These are phyloP conservation scores for Cherax quadricarinatus DNA, from an alignment of 1,140 invertebrate species.

Conservation along the genomic window DNA sequence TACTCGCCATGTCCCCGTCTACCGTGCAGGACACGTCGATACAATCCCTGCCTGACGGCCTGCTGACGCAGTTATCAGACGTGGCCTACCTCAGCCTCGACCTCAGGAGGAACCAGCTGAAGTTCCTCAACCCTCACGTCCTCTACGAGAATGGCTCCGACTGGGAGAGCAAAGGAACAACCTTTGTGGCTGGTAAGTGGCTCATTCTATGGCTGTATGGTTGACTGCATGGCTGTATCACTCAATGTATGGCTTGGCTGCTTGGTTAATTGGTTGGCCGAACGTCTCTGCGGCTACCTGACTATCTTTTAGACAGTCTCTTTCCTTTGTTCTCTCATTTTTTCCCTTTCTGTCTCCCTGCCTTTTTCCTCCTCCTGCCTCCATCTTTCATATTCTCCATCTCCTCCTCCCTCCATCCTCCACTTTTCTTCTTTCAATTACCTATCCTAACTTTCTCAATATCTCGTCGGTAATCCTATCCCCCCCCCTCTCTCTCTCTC, in stretches of 20 bases:
- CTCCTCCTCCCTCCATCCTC: too few species aligned
- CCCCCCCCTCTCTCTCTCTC: too few species aligned
- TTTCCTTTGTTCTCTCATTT: background rate
- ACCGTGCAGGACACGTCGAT: slow-evolving; percentile 82
- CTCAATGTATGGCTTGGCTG: background rate
- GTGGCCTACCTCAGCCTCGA: slow-evolving; percentile 89
- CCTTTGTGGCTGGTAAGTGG: slow-evolving; percentile 63
- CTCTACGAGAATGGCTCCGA: slow-evolving; percentile 89
- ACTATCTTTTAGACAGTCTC: background rate
- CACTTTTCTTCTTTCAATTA: too few species aligned
- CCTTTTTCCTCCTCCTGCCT: background rate
- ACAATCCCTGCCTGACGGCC: slow-evolving; percentile 85
- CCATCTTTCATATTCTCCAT: background rate
- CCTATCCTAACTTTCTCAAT: too few species aligned
- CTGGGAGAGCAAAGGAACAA: slow-evolving; percentile 81
- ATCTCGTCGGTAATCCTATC: too few species aligned
- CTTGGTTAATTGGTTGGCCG: background rate
- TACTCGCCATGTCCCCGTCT: background rate
- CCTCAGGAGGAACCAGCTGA: slow-evolving; percentile 88
- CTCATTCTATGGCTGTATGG: background rate
- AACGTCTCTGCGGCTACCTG: background rate
- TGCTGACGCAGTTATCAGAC: slow-evolving; percentile 86
- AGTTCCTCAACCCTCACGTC: slow-evolving; percentile 86
- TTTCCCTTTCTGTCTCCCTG: background rate
- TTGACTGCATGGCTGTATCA: background rate